These are phyloP conservation scores for Tryphoninae sp. DNA, from an alignment of 2,888 invertebrate genomes.

Conservation along the genomic window DNA sequence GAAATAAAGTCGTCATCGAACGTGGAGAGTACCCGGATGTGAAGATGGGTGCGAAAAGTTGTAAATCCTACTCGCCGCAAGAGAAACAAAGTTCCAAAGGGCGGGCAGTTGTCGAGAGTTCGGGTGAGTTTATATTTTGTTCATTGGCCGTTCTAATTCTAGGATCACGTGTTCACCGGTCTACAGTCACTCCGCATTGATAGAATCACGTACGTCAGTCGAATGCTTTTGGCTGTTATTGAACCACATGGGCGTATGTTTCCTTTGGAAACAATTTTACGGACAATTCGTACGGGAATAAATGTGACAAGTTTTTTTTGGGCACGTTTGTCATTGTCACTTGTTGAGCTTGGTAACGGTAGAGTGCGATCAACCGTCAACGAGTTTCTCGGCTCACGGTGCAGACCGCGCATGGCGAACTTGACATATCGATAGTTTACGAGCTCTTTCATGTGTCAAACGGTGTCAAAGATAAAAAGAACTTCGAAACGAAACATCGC, in stretches of 20 bases:
- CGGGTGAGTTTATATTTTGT: slow-evolving; percentile 50
- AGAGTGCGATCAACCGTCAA: not conserved
- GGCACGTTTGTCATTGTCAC: slow-evolving; percentile 3
- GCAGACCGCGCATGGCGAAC: slow-evolving; percentile 48
- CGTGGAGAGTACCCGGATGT: not conserved
- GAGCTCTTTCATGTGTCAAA: slow-evolving; percentile 1
- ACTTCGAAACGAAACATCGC: not conserved
- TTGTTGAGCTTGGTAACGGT: slow-evolving; percentile 3
- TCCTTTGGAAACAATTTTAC: not conserved
- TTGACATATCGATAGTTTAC: slow-evolving; percentile 38
- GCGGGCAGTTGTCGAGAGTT: slow-evolving; percentile 49
- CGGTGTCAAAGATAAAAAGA: not conserved
- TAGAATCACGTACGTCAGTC: slow-evolving; percentile 8
- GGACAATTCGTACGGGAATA: not conserved
- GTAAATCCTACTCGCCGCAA: slow-evolving; percentile 72
- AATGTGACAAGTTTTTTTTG: not conserved
- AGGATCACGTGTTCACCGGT: not conserved
- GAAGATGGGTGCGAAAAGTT: slow-evolving; percentile 70
- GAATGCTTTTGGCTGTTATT: slow-evolving; percentile 32
- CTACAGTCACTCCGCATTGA: slow-evolving; percentile 17
- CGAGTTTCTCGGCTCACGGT: slow-evolving; percentile 23
- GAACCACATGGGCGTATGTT: not conserved
- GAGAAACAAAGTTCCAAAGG: slow-evolving; percentile 66
- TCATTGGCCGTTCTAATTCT: slow-evolving; percentile 31
- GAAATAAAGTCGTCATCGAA: not conserved